Evolutionary conservation across 2,797 vertebrate genomes (phyloP).

Genomic region (Bradypodion ventrale): DNA sequence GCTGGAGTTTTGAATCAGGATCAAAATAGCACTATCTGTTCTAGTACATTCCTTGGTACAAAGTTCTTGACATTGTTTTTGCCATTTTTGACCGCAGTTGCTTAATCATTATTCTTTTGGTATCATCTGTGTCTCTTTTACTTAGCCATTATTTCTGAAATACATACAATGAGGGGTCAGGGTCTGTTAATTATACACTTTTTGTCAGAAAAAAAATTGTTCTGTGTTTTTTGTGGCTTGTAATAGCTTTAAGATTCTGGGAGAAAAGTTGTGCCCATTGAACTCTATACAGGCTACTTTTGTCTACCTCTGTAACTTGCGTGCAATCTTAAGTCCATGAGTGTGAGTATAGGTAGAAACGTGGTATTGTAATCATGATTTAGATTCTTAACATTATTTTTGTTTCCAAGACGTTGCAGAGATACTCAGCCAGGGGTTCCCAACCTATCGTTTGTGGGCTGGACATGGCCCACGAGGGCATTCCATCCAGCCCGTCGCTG

Average conservation of each 20-base stretch:
- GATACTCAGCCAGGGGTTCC: too few relatives aligned
- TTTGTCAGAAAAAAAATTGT: not conserved
- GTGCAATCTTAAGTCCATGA: not conserved
- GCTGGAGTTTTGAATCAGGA: not conserved
- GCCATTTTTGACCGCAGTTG: not conserved
- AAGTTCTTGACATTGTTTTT: not conserved
- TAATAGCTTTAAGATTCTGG: not conserved
- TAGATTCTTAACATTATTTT: not conserved
- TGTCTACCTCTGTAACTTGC: not conserved
- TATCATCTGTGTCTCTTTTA: not conserved
- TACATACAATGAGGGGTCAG: not conserved
- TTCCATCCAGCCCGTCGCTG: too few relatives aligned
- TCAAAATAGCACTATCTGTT: not conserved
- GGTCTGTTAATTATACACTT: not conserved
- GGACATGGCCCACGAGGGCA: too few relatives aligned
- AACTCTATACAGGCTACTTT: not conserved
- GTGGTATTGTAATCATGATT: not conserved
- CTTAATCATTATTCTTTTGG: not conserved
- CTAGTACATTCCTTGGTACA: not conserved
- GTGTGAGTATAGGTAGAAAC: not conserved
- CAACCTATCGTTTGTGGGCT: too few relatives aligned
- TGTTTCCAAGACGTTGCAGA: too few relatives aligned
- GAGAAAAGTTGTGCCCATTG: not conserved
- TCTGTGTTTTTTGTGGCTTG: too few relatives aligned
- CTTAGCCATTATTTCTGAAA: not conserved